phyloP scores from a whole-genome alignment of 2,888 invertebrate genomes.

The Tupiocoris notatus region DNA sequence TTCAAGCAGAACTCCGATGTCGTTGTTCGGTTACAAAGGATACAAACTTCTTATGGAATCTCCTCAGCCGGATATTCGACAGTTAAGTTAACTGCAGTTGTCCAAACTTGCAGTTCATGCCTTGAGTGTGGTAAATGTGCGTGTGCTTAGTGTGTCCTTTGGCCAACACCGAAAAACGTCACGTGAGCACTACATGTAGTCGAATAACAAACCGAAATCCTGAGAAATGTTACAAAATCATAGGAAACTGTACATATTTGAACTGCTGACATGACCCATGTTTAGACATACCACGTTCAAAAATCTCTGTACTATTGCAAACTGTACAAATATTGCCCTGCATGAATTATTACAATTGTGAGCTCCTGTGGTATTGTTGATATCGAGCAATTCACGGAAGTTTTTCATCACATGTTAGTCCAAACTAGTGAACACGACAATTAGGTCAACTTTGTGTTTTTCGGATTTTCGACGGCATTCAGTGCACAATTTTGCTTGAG shows the following conservation, averaged over 20 bases:
- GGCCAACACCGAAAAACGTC: neutral
- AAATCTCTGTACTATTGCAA: neutral
- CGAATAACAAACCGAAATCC: neutral
- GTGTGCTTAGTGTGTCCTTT: neutral
- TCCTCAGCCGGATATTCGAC: constrained; percentile 45
- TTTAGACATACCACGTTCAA: neutral
- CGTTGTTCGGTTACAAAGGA: constrained; percentile 47
- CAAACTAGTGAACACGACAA: too few relatives aligned
- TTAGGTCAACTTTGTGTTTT: too few relatives aligned
- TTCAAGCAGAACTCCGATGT: constrained; percentile 29
- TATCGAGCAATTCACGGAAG: too few relatives aligned
- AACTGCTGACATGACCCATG: too few relatives aligned
- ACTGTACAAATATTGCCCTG: neutral
- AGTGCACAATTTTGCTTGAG: too few relatives aligned
- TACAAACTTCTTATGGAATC: constrained; percentile 48
- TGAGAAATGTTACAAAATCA: neutral
- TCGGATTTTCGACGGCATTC: too few relatives aligned
- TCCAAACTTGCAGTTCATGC: neutral
- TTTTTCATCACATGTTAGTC: too few relatives aligned
- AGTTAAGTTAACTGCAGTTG: constrained; percentile 43
- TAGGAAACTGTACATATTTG: neutral
- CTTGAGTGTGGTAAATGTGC: neutral
- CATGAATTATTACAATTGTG: too few relatives aligned
- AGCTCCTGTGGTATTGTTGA: too few relatives aligned
- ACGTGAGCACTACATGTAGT: neutral